These are phyloP conservation scores for Aphidius colemani DNA, from an alignment of 2,888 invertebrate genomes.

Conservation along the genomic window DNA sequence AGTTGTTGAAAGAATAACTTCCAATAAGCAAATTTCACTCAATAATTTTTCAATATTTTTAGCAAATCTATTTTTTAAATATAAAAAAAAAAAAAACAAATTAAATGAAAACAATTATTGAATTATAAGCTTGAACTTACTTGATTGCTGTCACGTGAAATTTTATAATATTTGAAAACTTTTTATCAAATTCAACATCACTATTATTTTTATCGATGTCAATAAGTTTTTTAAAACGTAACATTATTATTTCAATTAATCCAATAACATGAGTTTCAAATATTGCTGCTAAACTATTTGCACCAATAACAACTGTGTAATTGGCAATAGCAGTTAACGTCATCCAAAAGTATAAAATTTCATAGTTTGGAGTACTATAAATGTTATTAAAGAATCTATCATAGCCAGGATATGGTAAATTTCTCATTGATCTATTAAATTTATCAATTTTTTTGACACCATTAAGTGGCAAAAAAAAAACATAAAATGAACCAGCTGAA, in stretches of 20 bases:
- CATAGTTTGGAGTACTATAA: constrained; percentile 37
- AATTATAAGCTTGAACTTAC: neutral
- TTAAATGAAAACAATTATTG: neutral
- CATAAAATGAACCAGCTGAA: neutral
- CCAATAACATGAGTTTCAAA: constrained; percentile 40
- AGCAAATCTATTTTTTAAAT: constrained; percentile 20
- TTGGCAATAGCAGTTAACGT: constrained; percentile 29
- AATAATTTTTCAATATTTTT: constrained; percentile 20
- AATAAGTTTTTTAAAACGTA: constrained; percentile 26
- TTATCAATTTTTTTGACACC: constrained; percentile 22
- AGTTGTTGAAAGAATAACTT: constrained; percentile 16
- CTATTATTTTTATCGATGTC: constrained; percentile 5
- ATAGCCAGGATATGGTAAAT: constrained; percentile 28
- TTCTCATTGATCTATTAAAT: constrained; percentile 28
- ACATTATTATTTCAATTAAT: constrained; percentile 36
- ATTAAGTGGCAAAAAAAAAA: constrained; percentile 31
- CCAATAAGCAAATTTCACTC: constrained; percentile 23
- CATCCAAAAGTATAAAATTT: constrained; percentile 35
- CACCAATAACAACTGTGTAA: constrained; percentile 32
- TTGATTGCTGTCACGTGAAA: constrained; percentile 33
- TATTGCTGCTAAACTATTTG: constrained; percentile 34
- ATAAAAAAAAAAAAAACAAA: neutral
- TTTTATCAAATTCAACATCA: neutral
- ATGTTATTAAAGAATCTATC: constrained; percentile 31
- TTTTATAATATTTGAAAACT: constrained; percentile 29